Evolutionary conservation across 2,113 vertebrate genomes (phyloP), one percentile per base, ranked within the genome.

Genomic region (Perccottus glenii): DNA sequence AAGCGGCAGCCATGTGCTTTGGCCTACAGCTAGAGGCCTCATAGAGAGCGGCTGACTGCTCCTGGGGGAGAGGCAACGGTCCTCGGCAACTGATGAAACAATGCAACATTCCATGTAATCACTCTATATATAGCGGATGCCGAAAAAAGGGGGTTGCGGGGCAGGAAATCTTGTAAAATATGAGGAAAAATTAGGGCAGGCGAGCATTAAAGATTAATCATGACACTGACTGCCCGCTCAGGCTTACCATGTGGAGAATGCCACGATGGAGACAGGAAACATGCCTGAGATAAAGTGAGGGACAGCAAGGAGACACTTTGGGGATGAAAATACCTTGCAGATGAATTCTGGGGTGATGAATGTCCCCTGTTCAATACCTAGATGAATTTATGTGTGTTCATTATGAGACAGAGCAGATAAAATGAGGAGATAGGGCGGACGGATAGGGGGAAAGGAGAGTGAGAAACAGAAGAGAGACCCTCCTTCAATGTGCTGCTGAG

Each of bases 351-450:
- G 69, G 79, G 74, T 89, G 88, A 91, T 91, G 82, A 89, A 90
- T 88, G 89, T 77, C 77, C 52, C 69, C 15, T 74, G 85, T 89
- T 88, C 85, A 84, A 90, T 88, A 87, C 81, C 78, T 77, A 76
- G 84, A 90, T 89, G 87, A 91, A 89, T 91, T 85, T 88, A 83
- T 88, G 82, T 80, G 85, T 81, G 85, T 87, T 87, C 83, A 89
- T 89, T 88, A 87, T 75, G 75, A 78, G 77, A 78, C 73, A 79
- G 78, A 64, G 87, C 77, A 72, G 77, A 87, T 78, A 81, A 86
- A 85, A 89, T 84, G 78, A 65, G 73, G 70, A 83, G 84, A 87
- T 73, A 49, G 75, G 71, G 33, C 14, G 64, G 42, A 63, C 63
- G 78, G 67, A 81, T 79, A 70, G 65, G 63, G 35, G 32, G 36